A percentile compares a stretch with the other conserved stretches of the same genome.
Conservation (phyloP, 2,797 vertebrate genomes). For the Hyperoplus lanceolatus region DNA sequence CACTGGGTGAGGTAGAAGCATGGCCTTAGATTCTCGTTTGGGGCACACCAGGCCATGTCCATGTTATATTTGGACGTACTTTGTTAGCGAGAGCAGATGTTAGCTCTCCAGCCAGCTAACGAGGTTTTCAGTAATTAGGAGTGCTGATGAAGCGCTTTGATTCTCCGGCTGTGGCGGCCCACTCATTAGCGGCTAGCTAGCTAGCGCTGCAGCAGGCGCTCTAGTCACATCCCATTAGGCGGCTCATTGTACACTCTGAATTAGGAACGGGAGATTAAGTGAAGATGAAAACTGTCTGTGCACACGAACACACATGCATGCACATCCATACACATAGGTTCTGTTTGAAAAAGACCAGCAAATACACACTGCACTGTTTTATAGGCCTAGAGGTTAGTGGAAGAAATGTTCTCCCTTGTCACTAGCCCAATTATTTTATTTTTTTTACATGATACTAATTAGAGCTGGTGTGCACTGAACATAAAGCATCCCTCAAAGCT, state of each 20-base stretch:
- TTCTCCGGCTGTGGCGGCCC: constrained; percentile 73
- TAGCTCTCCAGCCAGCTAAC: constrained; percentile 72
- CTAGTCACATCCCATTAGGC: constrained; percentile 83
- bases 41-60: constrained; percentile 30
- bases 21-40: constrained; percentile 33
- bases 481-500: constrained; percentile 7
- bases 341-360: constrained; percentile 32
- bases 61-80: constrained; percentile 63
- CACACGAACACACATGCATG: constrained; percentile 6
- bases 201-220: constrained; percentile 72
- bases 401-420: constrained; percentile 39
- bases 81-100: constrained; percentile 71
- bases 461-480: constrained; percentile 13
- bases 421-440: background rate
- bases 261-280: constrained; percentile 83
- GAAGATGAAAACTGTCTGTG: constrained; percentile 76
- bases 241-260: constrained; percentile 83
- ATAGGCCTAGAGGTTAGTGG: constrained; percentile 54
- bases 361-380: constrained; percentile 34
- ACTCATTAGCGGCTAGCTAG: constrained; percentile 82
- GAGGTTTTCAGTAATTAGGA: constrained; percentile 83
- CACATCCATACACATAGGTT: constrained; percentile 15
- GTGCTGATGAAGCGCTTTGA: constrained; percentile 83
- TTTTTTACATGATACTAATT: constrained; percentile 36
- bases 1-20: constrained; percentile 42